These are phyloP conservation scores for Ctenoplectra terminalis DNA, from an alignment of 1,140 invertebrate genomes.

Conservation along the genomic window DNA sequence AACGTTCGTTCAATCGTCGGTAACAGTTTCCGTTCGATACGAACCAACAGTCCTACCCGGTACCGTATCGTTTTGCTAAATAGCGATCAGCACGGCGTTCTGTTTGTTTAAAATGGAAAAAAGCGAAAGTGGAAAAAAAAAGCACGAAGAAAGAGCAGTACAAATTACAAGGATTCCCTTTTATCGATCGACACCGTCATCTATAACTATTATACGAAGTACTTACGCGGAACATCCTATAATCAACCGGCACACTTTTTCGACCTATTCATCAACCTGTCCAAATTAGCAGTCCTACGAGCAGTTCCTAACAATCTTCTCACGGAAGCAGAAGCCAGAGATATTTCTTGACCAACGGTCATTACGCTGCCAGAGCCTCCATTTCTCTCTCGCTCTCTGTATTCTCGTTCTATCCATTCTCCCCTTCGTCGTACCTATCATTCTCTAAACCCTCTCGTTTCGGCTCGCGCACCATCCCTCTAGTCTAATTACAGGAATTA, in stretches of 20 bases:
- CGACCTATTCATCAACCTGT: conserved; percentile 69
- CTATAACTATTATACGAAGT: conserved; percentile 57
- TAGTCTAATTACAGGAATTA: conserved; percentile 72
- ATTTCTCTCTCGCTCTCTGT: background rate
- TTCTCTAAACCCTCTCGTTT: background rate
- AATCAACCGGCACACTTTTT: conserved; percentile 66
- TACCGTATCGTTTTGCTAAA: background rate
- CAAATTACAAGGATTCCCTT: conserved; percentile 52
- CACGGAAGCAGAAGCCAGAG: conserved; percentile 61
- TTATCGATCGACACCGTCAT: conserved; percentile 60
- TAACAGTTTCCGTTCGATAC: no score
- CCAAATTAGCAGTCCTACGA: conserved; percentile 61
- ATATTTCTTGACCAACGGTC: conserved; percentile 53
- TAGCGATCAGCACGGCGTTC: background rate
- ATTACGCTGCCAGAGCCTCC: conserved; percentile 41
- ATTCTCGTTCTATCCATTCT: background rate
- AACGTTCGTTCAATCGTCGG: no score
- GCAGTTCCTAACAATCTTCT: conserved; percentile 59
- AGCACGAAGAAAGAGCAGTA: conserved; percentile 4
- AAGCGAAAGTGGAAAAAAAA: conserved; percentile 38
- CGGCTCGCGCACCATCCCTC: conserved; percentile 27
- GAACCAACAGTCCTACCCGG: no score
- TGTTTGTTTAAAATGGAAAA: background rate
- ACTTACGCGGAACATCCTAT: conserved; percentile 62
- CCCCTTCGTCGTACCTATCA: background rate